phyloP scores from a whole-genome alignment of 1,140 invertebrate genomes.

The Oryctes rhinoceros region DNA sequence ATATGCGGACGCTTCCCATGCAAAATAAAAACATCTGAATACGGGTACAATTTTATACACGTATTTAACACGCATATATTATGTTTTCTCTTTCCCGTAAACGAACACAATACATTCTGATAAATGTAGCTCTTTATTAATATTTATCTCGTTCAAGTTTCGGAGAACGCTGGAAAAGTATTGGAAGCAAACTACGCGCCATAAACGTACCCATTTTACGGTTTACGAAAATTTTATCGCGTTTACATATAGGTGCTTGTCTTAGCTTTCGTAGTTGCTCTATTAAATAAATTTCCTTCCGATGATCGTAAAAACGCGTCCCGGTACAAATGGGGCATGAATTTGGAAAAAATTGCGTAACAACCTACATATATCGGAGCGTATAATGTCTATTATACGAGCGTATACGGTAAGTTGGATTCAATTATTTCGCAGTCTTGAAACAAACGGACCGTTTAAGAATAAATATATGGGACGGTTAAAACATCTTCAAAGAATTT shows the following conservation, averaged over 20 bases:
- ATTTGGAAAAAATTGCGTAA: background rate
- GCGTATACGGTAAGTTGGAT: background rate
- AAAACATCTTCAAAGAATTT: background rate
- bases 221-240: background rate
- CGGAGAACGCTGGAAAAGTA: background rate
- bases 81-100: background rate
- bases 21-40: background rate
- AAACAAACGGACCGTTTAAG: background rate
- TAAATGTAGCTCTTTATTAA: constrained; percentile 11
- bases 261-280: background rate
- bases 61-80: background rate
- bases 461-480: background rate
- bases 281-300: background rate
- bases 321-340: background rate
- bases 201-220: background rate
- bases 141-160: background rate
- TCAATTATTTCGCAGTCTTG: background rate
- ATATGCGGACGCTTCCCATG: background rate
- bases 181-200: background rate
- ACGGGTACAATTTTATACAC: background rate
- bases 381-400: background rate
- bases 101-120: background rate
- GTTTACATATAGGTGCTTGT: background rate
- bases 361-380: background rate
- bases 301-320: constrained; percentile 4